Conservation (phyloP, 2,113 vertebrate species). For the Monarcha castaneiventris region DNA sequence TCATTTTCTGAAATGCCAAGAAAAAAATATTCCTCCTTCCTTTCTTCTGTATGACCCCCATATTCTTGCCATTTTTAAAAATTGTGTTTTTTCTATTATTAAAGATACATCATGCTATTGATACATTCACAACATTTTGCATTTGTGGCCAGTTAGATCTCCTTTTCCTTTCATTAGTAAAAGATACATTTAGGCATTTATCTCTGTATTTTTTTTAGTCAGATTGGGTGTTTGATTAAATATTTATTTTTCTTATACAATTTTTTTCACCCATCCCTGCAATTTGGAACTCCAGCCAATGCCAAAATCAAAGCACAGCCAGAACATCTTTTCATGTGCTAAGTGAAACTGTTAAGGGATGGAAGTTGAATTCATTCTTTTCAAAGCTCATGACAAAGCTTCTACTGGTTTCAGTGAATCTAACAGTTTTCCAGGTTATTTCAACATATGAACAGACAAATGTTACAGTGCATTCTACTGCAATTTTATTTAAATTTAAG, state of each 20-base stretch:
- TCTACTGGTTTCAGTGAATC: background rate
- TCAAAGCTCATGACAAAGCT: background rate
- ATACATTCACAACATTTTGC: background rate
- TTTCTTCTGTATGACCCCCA: background rate
- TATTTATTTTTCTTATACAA: background rate
- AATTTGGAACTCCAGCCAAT: background rate
- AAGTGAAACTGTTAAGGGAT: background rate
- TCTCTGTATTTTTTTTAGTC: background rate
- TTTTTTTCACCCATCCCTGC: background rate
- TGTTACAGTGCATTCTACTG: background rate
- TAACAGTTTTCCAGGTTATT: background rate
- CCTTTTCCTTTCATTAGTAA: background rate
- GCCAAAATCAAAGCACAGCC: background rate
- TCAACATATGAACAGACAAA: background rate
- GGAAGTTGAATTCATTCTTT: background rate
- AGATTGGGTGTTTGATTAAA: background rate
- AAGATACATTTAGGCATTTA: background rate
- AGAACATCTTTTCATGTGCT: background rate
- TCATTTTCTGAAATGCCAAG: background rate
- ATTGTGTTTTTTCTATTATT: background rate
- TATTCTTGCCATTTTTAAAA: background rate
- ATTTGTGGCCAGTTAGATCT: background rate
- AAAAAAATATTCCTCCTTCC: background rate
- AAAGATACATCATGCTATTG: background rate
- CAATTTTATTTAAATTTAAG: background rate